Evolutionary conservation across 2,888 invertebrate genomes (phyloP).

Genomic region (Nomada ruficornis): DNA sequence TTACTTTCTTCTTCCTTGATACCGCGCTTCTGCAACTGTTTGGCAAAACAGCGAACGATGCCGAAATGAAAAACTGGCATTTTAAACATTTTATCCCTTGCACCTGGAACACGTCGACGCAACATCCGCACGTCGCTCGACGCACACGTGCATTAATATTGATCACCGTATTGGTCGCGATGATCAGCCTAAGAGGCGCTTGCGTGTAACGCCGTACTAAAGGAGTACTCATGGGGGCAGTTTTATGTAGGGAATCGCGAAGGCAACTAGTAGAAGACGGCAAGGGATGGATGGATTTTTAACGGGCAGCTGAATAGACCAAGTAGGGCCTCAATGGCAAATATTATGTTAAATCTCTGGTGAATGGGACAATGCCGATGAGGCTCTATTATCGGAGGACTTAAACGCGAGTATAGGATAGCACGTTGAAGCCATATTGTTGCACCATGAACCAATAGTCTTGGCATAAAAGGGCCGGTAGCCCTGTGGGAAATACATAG

Average conservation of each 20-base stretch:
- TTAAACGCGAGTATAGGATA: conserved; percentile 78
- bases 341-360: conserved; percentile 83
- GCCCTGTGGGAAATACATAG: conserved; percentile 78
- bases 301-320: conserved; percentile 69
- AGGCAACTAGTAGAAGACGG: not conserved
- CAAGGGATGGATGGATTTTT: conserved; percentile 44
- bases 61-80: too few relatives aligned
- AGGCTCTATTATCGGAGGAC: conserved; percentile 78
- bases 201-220: too few relatives aligned
- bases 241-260: not conserved
- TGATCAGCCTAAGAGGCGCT: not conserved
- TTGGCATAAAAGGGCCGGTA: conserved; percentile 66
- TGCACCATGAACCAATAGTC: conserved; percentile 67
- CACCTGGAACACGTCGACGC: not conserved
- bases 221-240: not conserved
- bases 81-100: too few relatives aligned
- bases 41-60: not conserved
- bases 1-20: too few relatives aligned
- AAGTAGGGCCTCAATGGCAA: conserved; percentile 82
- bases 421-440: conserved; percentile 80
- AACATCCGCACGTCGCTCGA: not conserved
- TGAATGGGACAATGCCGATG: conserved; percentile 81
- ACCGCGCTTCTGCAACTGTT: not conserved
- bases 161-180: not conserved
- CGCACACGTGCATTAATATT: not conserved